Evolutionary conservation across 2,888 invertebrate genomes (phyloP), one percentile per base, ranked within the genome.

Genomic region (Xestoiulus laeticollis): DNA sequence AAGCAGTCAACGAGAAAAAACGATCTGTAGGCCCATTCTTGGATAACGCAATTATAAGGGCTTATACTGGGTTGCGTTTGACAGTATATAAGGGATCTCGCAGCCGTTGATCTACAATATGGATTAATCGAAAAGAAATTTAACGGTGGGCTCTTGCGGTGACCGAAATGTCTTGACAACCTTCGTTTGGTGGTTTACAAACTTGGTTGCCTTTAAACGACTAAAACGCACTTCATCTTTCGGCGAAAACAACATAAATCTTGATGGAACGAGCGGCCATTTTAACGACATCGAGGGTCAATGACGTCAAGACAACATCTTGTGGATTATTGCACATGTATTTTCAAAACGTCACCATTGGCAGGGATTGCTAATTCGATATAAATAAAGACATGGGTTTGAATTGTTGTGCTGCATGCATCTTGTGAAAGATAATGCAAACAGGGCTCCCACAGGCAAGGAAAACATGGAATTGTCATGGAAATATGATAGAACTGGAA

Each of bases 101-200:
- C 4, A 22, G 59, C 22, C 22, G 59, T 22, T 22, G 22, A 59
- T 59, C 59, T 59, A 6, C 59, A 22, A 22, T 22, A 59, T 59
- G 59, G 59, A 59, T 59, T 59, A 59, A 59, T 59, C 59, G 59
- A 59, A 59, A 59, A 59, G 22, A 59, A 59, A 59, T 59, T 59
- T 59, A 59, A 59, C 22, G 59, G 59, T 6, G 38, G 6, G 38
- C 59, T 22, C 59, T 59, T 59, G 59, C 59, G 59, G 59, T 59
- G 59, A 22, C 22, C 59, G 22, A 59, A 22, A 59, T 19, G 59
- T 59, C 59, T 59, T 59, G 19, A n/a, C 59, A 59, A 19, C 22
- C 22, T 59, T 59, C 19, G 59, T n/a, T 19, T 59, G 59, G 59
- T 22, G 59, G 6, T 59, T 59, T 22, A 10, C 22, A 19, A 59